Percentiles rank a stretch among this genome's conserved stretches.
phyloP scores from a whole-genome alignment of 2,888 invertebrate genomes.

The Lordiphosa andalusiaca region DNA sequence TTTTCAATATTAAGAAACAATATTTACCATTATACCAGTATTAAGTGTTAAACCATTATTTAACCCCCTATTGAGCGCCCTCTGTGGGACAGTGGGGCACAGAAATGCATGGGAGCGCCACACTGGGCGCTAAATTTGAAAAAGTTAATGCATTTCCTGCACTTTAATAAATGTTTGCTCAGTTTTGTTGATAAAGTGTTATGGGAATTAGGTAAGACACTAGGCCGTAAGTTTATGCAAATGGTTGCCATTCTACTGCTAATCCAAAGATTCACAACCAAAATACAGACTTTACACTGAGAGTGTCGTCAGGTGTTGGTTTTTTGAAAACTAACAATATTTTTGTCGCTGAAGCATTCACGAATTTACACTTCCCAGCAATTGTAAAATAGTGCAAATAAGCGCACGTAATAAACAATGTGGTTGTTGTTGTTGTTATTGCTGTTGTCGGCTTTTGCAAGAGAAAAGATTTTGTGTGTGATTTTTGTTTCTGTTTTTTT shows the following conservation, averaged over 20 bases:
- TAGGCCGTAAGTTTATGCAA: slow-evolving; percentile 29
- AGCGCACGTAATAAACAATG: slow-evolving; percentile 59
- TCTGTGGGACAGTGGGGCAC: too few relatives aligned
- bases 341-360: slow-evolving; percentile 39
- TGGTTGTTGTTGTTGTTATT: slow-evolving; percentile 34
- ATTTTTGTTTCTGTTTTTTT: slow-evolving; percentile 30
- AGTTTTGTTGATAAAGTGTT: slow-evolving; percentile 1
- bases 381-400: slow-evolving; percentile 69
- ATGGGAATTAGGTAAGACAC: slow-evolving; percentile 22
- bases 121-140: not conserved
- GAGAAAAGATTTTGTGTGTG: slow-evolving; percentile 34
- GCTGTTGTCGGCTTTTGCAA: slow-evolving; percentile 41
- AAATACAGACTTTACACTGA: slow-evolving; percentile 38
- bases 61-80: not conserved
- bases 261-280: slow-evolving; percentile 17
- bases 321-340: slow-evolving; percentile 6
- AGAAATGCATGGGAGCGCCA: not conserved
- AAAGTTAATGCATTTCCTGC: slow-evolving; percentile 16
- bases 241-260: slow-evolving; percentile 14
- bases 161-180: slow-evolving; percentile 40
- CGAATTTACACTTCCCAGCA: slow-evolving; percentile 69
- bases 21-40: too few relatives aligned
- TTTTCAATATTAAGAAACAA: too few relatives aligned
- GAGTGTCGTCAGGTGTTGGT: slow-evolving; percentile 24
- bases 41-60: not conserved